Base-by-base conservation (phyloP, 1,140 invertebrate species). In the Melanaphis sacchari region DNA sequence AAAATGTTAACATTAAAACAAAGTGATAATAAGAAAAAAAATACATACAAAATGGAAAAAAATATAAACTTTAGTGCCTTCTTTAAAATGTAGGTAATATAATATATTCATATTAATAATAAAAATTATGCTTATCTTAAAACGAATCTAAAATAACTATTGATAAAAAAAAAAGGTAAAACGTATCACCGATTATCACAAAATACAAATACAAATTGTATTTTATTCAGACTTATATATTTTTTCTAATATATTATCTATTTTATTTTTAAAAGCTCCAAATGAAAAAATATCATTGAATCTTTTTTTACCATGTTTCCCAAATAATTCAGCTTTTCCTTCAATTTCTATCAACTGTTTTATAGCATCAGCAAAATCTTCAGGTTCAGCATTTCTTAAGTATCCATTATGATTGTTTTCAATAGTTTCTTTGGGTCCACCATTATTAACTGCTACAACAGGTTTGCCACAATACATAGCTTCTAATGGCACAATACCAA, bases 401-500 rank as follows among this genome's bases (percentile, higher is more conserved):
- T 97, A 99, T 21, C 99, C 99, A 9, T 99, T 99, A 15, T 97
- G 95, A n/a, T 96, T 96, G 96, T 99, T 95, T 0, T 97, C 96
- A 88, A 99, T 96, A 0, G 99, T 99, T 95, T 99, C 99, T 11
- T 96, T 97, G 0, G 99, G 99, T 3, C 99, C 99, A 49, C 99
- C 99, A 95, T 97, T 98, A 95, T 99, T 98, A 1, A 98, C 97
- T 0, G 99, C 99, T 94, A 99, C 97, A 0, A 99, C 99, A 38
- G 99, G 99, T 94, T 98, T 98, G 46, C 96, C 95, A 94, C 97
- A 97, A 95, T 98, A 98, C 99, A 99, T 99, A 1, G 99, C 99
- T 96, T 99, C 99, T 90, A 99, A 95, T 3, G 99, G 99, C 18
- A 99, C 99, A 95, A 99, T 99, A 11, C 99, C 99, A 96, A 99